Evolutionary conservation across 2,888 invertebrate genomes (phyloP).

Genomic region (Hydrotaea diabolus): DNA sequence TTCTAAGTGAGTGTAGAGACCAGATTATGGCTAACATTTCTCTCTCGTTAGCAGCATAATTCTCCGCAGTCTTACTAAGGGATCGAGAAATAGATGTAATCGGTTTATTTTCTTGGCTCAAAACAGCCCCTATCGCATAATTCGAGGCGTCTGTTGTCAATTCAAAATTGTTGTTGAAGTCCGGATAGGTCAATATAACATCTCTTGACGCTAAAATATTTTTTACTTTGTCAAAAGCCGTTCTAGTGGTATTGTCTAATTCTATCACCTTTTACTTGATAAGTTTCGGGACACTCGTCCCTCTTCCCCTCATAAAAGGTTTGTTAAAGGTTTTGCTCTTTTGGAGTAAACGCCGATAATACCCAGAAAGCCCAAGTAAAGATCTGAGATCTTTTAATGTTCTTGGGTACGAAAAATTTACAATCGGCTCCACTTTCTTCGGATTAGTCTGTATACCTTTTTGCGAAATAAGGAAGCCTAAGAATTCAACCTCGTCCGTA

Average conservation of each 20-base stretch:
- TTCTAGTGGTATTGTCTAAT: background rate
- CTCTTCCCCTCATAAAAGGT: background rate
- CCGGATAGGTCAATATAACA: background rate
- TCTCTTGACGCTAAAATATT: background rate
- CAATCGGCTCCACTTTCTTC: no score
- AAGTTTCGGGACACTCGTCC: conserved; percentile 11
- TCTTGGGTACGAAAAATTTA: no score
- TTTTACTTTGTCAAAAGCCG: conserved; percentile 7
- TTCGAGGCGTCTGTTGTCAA: conserved; percentile 22
- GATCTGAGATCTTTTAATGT: background rate
- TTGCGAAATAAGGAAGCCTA: background rate
- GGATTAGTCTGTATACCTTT: no score
- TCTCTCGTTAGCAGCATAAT: conserved; percentile 6
- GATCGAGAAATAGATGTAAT: conserved; percentile 22
- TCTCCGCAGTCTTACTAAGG: conserved; percentile 8
- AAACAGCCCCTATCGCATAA: conserved; percentile 11
- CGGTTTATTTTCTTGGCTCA: background rate
- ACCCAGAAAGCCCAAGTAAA: background rate
- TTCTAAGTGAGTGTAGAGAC: background rate
- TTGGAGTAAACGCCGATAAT: no score
- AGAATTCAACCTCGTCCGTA: conserved; percentile 24
- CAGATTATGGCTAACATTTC: background rate
- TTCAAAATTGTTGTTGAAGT: conserved; percentile 12
- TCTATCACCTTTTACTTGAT: background rate
- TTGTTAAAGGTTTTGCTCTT: background rate